These are phyloP conservation scores for Diprion similis DNA, from an alignment of 1,140 invertebrate species.

Conservation along the genomic window DNA sequence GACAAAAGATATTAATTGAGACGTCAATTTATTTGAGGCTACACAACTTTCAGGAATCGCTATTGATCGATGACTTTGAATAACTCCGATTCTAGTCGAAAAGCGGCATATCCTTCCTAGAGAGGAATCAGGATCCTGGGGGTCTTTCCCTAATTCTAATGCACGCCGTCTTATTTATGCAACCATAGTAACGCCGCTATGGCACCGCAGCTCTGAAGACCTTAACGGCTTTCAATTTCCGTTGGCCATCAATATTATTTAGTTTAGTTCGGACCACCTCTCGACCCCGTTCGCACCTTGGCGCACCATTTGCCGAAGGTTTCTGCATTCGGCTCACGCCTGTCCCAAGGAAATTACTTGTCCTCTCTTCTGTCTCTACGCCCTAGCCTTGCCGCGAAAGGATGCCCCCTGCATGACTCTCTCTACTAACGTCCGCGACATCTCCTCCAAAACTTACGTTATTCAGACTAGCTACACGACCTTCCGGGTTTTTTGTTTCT, in stretches of 20 bases:
- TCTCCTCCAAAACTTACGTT: too few species aligned
- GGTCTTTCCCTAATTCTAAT: slow-evolving; percentile 49
- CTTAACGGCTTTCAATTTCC: slow-evolving; percentile 63
- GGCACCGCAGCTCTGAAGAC: slow-evolving; percentile 52
- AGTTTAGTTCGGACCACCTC: slow-evolving; percentile 57
- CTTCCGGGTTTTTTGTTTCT: too few species aligned
- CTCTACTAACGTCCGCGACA: neutral
- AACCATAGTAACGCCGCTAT: slow-evolving; percentile 47
- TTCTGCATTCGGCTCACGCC: slow-evolving; percentile 55
- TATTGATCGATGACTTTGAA: too few species aligned
- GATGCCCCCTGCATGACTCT: neutral
- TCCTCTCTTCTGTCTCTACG: slow-evolving; percentile 39
- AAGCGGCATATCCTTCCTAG: too few species aligned
- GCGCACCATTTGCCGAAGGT: slow-evolving; percentile 15
- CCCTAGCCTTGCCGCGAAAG: neutral
- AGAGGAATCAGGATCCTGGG: too few species aligned
- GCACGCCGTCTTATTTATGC: slow-evolving; percentile 57
- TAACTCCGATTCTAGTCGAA: too few species aligned
- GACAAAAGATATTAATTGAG: too few species aligned
- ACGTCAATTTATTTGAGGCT: too few species aligned
- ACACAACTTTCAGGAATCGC: too few species aligned
- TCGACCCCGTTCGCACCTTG: slow-evolving; percentile 21
- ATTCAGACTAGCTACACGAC: too few species aligned
- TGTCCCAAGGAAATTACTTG: slow-evolving; percentile 61
- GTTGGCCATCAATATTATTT: slow-evolving; percentile 65